Evolutionary conservation across 2,888 invertebrate species (phyloP).

Genomic region (Liodrosophila aerea): DNA sequence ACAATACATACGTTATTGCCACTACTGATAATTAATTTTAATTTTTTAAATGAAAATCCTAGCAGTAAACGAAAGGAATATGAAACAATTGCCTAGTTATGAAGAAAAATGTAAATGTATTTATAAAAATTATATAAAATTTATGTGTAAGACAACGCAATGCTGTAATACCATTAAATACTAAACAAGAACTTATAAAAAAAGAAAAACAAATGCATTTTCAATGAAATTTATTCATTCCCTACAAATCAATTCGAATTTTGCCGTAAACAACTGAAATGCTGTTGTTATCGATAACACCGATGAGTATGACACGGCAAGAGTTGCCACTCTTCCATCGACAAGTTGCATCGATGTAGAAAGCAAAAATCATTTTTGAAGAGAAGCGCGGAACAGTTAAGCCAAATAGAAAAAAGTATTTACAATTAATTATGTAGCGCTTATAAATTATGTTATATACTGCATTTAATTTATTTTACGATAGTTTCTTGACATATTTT

Average conservation of each 20-base stretch:
- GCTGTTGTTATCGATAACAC: too few species aligned
- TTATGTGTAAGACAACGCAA: constrained; percentile 70
- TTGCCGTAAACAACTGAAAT: too few species aligned
- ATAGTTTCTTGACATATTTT: too few species aligned
- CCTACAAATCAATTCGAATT: too few species aligned
- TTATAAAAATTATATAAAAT: constrained; percentile 67
- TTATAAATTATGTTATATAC: not conserved
- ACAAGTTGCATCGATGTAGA: too few species aligned
- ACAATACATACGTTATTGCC: constrained; percentile 61
- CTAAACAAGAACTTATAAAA: constrained; percentile 50
- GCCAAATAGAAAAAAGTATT: too few species aligned
- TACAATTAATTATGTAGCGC: too few species aligned
- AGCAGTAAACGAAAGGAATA: constrained; percentile 32
- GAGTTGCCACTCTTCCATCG: too few species aligned
- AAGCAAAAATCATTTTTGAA: too few species aligned
- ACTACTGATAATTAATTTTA: constrained; percentile 67
- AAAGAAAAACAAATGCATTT: constrained; percentile 4
- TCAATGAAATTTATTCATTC: constrained; percentile 14
- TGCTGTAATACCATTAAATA: constrained; percentile 76
- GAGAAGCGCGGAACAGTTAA: too few species aligned
- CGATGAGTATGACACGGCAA: not conserved
- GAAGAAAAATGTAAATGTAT: constrained; percentile 60
- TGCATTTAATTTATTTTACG: too few species aligned
- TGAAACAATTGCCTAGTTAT: constrained; percentile 61
- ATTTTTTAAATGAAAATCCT: constrained; percentile 53